Base-by-base conservation (phyloP, 2,797 vertebrate species). In the Notolepis coatsorum region DNA sequence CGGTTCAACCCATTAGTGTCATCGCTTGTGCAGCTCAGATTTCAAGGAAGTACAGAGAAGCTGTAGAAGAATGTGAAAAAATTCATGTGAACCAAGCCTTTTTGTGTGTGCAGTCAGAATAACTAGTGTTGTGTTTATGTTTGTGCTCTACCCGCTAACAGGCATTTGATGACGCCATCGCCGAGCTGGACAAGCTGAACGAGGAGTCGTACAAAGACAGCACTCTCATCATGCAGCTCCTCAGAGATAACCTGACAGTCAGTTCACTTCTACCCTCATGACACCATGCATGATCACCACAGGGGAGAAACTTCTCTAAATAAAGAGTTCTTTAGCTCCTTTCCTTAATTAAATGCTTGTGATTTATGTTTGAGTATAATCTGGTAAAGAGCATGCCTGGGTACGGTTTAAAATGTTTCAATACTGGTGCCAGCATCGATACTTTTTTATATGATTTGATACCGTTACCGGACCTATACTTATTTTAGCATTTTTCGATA, bases 131-230 rank as follows among this genome's bases (percentile, higher is more conserved):
- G 9, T 30, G 17, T 28, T 23, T 37, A 1, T 38, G 41, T 51
- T 35, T 21, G 5, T 13, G 39, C 51, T 49, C 1, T 30, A 4
- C 30, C 62, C 60, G 5, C 35, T 71, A 25, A 0, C 73, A 99
- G 97, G 96, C 97, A 1, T 99, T 98, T 47, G 96, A 99, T 65
- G 94, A 97, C 43, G 96, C 97, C 73, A 97, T 98, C 41, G 93
- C 95, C 76, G 95, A 97, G 84, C 94, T 97, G 2, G 96, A 96
- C 83, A 94, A 94, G 76, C 92, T 99, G 88, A 96, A 94, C 0
- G 93, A 94, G 92, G 96, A 99, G 56, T 98, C 97, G 21, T 98
- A 97, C 94, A 98, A 99, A 96, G 97, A 99, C 94, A 99, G 97
- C 88, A 98, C 96, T 82, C 97, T 99, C 72, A 99, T 99, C 93